phyloP scores from a whole-genome alignment of 1,140 invertebrate species.

The Pseudobourletiella spinata region DNA sequence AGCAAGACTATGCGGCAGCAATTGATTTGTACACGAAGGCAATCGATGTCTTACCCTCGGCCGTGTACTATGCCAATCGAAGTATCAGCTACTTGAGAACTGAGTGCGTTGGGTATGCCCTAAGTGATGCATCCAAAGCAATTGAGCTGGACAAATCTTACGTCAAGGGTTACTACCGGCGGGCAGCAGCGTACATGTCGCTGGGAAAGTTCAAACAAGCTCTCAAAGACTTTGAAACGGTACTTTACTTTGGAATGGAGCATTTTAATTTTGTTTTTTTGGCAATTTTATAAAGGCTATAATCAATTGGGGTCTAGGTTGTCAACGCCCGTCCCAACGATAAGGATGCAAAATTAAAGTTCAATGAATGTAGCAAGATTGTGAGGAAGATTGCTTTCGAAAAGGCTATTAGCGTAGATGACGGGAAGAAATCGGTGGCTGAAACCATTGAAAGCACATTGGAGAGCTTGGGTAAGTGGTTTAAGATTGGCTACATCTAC shows the following conservation, averaged over 20 bases:
- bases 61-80: slow-evolving; percentile 85
- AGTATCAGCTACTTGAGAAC: slow-evolving; percentile 87
- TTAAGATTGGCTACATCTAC: too few relatives aligned
- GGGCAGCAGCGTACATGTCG: slow-evolving; percentile 94
- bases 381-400: slow-evolving; percentile 91
- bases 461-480: slow-evolving; percentile 77
- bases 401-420: slow-evolving; percentile 91
- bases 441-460: slow-evolving; percentile 66
- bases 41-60: slow-evolving; percentile 74
- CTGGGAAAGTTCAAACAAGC: slow-evolving; percentile 95
- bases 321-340: slow-evolving; percentile 83
- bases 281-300: too few relatives aligned
- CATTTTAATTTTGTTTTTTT: slow-evolving; percentile 16
- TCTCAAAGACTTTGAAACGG: slow-evolving; percentile 91
- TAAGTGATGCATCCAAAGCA: slow-evolving; percentile 82
- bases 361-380: slow-evolving; percentile 90
- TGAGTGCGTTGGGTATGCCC: slow-evolving; percentile 88
- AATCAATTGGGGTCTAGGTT: too few relatives aligned
- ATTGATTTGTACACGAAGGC: slow-evolving; percentile 85
- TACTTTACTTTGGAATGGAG: slow-evolving; percentile 36
- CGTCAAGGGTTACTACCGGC: slow-evolving; percentile 88
- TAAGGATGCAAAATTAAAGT: slow-evolving; percentile 89
- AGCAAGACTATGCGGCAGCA: slow-evolving; percentile 78
- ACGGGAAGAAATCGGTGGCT: slow-evolving; percentile 72
- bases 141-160: slow-evolving; percentile 83